These are phyloP conservation scores for Falcunculus frontatus DNA, from an alignment of 2,113 vertebrate species.

Conservation along the genomic window DNA sequence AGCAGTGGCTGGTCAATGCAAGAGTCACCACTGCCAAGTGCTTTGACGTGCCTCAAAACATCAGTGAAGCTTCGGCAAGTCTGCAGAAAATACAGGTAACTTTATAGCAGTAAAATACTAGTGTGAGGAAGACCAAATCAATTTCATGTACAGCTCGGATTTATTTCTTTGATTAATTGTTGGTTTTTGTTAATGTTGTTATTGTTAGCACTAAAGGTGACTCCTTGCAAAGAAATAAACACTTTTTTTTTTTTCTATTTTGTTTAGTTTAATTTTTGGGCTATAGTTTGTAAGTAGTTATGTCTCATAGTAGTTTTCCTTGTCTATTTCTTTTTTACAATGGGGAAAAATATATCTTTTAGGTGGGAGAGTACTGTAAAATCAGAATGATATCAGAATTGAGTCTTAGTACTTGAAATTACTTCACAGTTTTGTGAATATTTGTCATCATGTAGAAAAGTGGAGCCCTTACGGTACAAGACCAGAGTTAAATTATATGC, in stretches of 20 bases:
- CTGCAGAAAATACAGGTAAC: slow-evolving; percentile 93
- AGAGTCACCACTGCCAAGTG: slow-evolving; percentile 93
- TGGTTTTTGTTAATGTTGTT: not conserved
- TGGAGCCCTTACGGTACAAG: not conserved
- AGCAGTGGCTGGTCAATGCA: slow-evolving; percentile 94
- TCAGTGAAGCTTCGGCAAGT: slow-evolving; percentile 80
- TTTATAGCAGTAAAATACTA: not conserved
- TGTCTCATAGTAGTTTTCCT: not conserved
- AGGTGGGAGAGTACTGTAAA: not conserved
- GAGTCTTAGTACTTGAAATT: not conserved
- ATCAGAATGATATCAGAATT: not conserved
- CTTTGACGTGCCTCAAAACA: slow-evolving; percentile 89
- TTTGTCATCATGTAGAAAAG: not conserved
- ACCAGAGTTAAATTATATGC: not conserved
- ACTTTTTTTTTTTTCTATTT: not conserved
- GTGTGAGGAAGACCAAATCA: not conserved
- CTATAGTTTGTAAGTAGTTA: not conserved
- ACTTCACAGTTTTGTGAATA: not conserved
- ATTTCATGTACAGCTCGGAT: not conserved
- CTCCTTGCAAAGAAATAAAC: not conserved
- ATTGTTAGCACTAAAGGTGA: not conserved
- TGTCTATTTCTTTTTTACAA: not conserved
- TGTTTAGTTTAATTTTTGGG: not conserved
- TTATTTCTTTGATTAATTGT: not conserved
- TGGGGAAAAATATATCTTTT: not conserved